Evolutionary conservation across 23 tunicate genomes (phyloP).

Genomic region (Phallusia fumigata): DNA sequence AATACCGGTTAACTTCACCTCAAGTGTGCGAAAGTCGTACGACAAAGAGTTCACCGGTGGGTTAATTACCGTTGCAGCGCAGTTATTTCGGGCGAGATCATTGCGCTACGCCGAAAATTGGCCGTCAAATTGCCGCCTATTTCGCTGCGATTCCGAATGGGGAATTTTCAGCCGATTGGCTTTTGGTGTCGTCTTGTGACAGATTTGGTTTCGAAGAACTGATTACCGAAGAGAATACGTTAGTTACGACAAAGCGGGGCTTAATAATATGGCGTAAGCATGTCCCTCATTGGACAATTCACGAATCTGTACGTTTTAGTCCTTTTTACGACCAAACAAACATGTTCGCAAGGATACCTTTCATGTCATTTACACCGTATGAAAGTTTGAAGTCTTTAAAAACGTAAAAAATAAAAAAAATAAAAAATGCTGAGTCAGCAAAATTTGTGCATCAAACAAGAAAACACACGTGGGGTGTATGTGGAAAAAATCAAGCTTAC

Average conservation of each 20-base stretch:
- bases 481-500: not conserved
- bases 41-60: not conserved
- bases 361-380: too few species aligned
- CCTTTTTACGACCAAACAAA: too few species aligned
- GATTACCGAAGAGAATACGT: too few species aligned
- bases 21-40: not conserved
- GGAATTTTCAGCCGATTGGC: not conserved
- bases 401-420: too few species aligned
- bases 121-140: not conserved
- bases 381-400: too few species aligned
- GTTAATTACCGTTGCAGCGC: not conserved
- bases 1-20: not conserved
- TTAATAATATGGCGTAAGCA: too few species aligned
- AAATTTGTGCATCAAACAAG: not conserved
- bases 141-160: not conserved
- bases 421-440: not conserved
- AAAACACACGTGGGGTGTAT: too few species aligned
- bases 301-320: too few species aligned
- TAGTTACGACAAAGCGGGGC: too few species aligned
- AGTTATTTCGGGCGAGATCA: not conserved
- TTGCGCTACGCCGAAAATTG: conserved; percentile 1
- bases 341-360: too few species aligned
- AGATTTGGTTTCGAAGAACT: not conserved
- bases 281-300: too few species aligned
- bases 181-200: not conserved